Evolutionary conservation across 30 jellyfish, hydroid and myxozoan species (phyloP).

Genomic region (Hydractinia symbiolongicarpus): DNA sequence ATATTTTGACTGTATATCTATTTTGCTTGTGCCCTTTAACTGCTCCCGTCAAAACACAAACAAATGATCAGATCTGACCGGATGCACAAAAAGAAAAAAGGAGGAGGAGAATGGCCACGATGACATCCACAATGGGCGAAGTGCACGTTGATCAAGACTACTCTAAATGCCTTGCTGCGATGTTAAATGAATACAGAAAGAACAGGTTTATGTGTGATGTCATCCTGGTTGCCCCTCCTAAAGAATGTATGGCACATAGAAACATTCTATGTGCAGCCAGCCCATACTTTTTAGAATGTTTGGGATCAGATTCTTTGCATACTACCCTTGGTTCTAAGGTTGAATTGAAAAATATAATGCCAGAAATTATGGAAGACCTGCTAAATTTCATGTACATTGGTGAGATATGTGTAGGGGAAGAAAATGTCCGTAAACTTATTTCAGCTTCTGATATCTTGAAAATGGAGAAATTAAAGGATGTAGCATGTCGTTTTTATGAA

Average conservation of each 20-base stretch:
- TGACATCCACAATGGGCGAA: slow-evolving; percentile 43
- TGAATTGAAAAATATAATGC: slow-evolving; percentile 20
- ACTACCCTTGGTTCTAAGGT: slow-evolving; percentile 57
- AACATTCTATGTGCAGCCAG: slow-evolving; percentile 92
- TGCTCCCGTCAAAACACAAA: no score
- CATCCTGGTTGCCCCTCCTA: slow-evolving; percentile 54
- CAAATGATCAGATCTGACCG: no score
- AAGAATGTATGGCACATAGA: slow-evolving; percentile 88
- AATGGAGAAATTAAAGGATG: slow-evolving; percentile 75
- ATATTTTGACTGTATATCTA: no score
- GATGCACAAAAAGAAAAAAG: no score
- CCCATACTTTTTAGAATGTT: slow-evolving; percentile 61
- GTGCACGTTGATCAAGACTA: slow-evolving; percentile 52
- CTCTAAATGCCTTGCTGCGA: slow-evolving; percentile 58
- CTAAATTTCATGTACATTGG: slow-evolving; percentile 86
- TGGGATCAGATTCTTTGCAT: slow-evolving; percentile 39
- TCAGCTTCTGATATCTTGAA: slow-evolving; percentile 81
- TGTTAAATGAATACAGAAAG: slow-evolving; percentile 62
- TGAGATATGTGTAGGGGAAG: slow-evolving; percentile 81
- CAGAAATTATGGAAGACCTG: slow-evolving; percentile 74
- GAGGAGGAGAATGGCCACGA: no score
- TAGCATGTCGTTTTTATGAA: slow-evolving; percentile 88
- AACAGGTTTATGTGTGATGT: slow-evolving; percentile 77
- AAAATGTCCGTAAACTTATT: slow-evolving; percentile 69
- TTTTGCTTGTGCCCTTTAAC: no score